Evolutionary conservation across 1,140 invertebrate species (phyloP).

Genomic region (Spodoptera litura): DNA sequence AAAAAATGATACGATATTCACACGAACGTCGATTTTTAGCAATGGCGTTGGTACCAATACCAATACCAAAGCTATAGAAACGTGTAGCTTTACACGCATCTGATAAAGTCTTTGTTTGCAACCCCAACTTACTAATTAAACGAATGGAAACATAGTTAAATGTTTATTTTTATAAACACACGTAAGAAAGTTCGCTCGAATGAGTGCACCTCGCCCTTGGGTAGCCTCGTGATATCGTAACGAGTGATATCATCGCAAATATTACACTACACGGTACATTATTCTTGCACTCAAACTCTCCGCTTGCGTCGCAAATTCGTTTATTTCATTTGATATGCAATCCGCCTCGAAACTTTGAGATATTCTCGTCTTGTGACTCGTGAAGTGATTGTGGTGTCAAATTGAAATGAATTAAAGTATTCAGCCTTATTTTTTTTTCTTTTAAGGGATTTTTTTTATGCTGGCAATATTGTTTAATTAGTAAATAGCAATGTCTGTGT

Average conservation of each 20-base stretch:
- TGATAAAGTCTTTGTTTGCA: background rate
- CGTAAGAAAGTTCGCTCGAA: background rate
- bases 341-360: no score
- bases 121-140: background rate
- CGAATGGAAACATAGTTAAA: background rate
- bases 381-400: slow-evolving; percentile 4
- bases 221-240: slow-evolving; percentile 2
- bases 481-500: no score
- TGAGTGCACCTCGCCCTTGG: slow-evolving; percentile 16
- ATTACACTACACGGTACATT: slow-evolving; percentile 1
- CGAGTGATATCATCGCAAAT: slow-evolving; percentile 36
- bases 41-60: no score
- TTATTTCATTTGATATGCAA: no score
- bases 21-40: no score
- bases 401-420: background rate
- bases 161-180: slow-evolving; percentile 1
- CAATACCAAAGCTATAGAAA: no score
- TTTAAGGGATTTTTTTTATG: background rate
- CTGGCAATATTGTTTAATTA: background rate
- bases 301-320: slow-evolving; percentile 5
- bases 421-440: background rate
- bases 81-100: no score
- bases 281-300: slow-evolving; percentile 4
- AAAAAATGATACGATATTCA: no score
- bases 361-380: background rate